phyloP scores from a whole-genome alignment of 2,113 vertebrate species.

The Harpagus bidentatus region DNA sequence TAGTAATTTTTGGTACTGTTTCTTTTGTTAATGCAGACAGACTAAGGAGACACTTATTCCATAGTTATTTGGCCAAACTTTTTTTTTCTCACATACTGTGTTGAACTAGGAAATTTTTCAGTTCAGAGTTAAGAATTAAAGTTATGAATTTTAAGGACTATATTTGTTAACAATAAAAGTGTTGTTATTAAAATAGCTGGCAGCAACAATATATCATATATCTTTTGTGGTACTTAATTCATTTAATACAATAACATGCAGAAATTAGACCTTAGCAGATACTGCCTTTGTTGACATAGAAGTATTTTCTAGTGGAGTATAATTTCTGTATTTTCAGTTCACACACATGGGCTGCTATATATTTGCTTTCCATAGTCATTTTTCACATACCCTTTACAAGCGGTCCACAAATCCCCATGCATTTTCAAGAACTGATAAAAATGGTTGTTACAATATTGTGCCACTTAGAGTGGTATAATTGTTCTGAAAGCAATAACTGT shows the following conservation, averaged over 20 bases:
- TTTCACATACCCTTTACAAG: background rate
- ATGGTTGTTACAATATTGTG: background rate
- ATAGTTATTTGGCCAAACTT: background rate
- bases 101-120: background rate
- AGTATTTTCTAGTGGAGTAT: background rate
- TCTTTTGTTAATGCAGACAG: background rate
- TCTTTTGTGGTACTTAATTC: background rate
- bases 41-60: background rate
- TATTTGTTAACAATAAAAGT: background rate
- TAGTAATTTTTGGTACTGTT: background rate
- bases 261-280: background rate
- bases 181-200: background rate
- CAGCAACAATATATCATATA: background rate
- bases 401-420: background rate
- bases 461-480: background rate
- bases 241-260: background rate
- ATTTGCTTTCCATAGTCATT: background rate
- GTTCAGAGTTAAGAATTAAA: background rate
- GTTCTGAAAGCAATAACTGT: background rate
- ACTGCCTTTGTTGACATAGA: background rate
- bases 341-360: no score
- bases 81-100: background rate
- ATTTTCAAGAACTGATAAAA: background rate
- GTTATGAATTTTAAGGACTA: background rate
- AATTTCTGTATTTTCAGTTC: background rate